phyloP scores from a whole-genome alignment of 2,113 vertebrate genomes.

The Uria lomvia region DNA sequence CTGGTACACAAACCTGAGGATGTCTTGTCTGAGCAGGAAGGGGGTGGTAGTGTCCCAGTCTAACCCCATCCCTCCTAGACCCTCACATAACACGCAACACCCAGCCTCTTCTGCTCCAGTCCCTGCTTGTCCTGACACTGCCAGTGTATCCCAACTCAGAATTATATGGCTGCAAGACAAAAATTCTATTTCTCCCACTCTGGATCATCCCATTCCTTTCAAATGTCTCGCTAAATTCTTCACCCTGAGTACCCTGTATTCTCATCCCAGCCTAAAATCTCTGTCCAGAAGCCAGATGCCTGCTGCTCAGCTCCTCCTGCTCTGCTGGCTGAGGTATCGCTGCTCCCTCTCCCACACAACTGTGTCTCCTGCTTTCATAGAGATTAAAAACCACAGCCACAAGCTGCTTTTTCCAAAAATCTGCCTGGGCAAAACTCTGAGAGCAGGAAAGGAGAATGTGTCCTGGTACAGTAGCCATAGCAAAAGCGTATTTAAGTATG shows the following conservation, averaged over 20 bases:
- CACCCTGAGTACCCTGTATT: not conserved
- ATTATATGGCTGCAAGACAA: not conserved
- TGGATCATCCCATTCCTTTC: not conserved
- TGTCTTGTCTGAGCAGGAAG: not conserved
- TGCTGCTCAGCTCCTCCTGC: not conserved
- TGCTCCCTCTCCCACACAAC: not conserved
- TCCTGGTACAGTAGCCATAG: not conserved
- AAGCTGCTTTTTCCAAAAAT: not conserved
- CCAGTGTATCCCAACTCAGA: not conserved
- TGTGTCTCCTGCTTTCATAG: not conserved
- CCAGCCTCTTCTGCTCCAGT: not conserved
- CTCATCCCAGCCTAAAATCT: not conserved
- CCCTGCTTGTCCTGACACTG: not conserved
- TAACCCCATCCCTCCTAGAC: not conserved
- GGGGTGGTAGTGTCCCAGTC: not conserved
- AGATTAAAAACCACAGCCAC: not conserved
- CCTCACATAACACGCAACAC: rapidly evolving
- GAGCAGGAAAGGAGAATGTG: not conserved
- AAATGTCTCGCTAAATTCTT: not conserved
- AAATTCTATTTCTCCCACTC: not conserved
- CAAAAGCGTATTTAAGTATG: not conserved
- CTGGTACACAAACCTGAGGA: not conserved
- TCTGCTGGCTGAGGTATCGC: not conserved
- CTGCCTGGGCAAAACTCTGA: not conserved
- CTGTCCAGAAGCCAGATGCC: not conserved